Evolutionary conservation across 2,797 vertebrate genomes (phyloP), one percentile per base, ranked within the genome.

Genomic region (Neosilurus hyrtlii): DNA sequence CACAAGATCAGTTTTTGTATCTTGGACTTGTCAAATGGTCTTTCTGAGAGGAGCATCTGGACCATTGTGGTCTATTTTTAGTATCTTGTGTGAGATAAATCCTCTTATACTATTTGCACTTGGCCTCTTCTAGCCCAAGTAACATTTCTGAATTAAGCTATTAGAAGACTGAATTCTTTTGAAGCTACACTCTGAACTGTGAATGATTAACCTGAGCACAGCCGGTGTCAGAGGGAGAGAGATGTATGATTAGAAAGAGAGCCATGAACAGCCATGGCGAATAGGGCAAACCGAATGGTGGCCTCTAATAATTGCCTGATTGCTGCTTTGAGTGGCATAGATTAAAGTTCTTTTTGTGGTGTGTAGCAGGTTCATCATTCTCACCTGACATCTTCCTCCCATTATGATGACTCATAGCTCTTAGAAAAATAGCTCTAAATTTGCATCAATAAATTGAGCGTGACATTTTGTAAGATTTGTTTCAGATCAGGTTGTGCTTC

Each of bases 171-270:
- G 49, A 43, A 73, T 43, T 16, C 43, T 43, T 65, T 12, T 6
- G 8, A 26, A 15, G 9, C 43, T 72, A 61, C 62, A 67, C 66
- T 63, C 22, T 26, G n/a, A 66, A 61, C 61, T 43, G 30, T 56
- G 49, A 74, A 51, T 66, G 68, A 74, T 80, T 73, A 79, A 52
- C 68, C 59, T 22, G 9, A 37, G 26, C 15, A 3, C 51, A 49
- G 54, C 7, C 61, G 22, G 22, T 30, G 62, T 66, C 26, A 61
- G 67, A 37, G 43, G 15, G 77, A 20, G 56, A 79, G n/a, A 10
- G 14, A 16, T 11, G 76, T 63, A 43, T 79, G 49, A 37, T 79
- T 83, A 83, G 26, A 49, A 65, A 79, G 61, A 77, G 79, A 62
- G 79, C 61, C 18, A 35, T 54, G 59, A 26, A 18, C 30, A 57